A percentile compares a stretch with the other conserved stretches of the same genome.
phyloP scores from a whole-genome alignment of 2,888 invertebrate species.

The Eudasyphora cyanicolor region DNA sequence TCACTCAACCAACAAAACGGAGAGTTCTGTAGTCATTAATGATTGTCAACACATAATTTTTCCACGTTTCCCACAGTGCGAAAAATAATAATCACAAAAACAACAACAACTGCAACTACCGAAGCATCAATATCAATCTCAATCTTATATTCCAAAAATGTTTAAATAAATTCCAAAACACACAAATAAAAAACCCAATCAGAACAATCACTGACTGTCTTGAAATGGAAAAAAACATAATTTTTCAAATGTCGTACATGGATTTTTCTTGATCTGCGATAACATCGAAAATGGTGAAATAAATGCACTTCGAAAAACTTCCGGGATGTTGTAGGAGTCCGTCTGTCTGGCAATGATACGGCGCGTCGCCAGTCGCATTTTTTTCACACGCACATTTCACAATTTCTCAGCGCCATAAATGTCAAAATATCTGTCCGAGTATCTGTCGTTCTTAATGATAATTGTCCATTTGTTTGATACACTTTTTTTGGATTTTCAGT shows the following conservation, averaged over 20 bases:
- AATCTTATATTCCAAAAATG: conserved; percentile 12
- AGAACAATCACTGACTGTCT: not conserved
- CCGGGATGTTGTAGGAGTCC: conserved; percentile 37
- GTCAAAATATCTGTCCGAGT: conserved; percentile 15
- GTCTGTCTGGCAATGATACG: conserved; percentile 27
- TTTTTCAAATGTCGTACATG: not conserved
- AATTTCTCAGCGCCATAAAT: not conserved
- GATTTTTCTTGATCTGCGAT: conserved; percentile 7
- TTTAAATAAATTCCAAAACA: conserved; percentile 7
- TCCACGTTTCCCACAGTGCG: conserved; percentile 1
- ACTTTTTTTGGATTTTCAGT: too few relatives aligned
- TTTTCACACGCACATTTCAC: not conserved
- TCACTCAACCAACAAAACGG: not conserved
- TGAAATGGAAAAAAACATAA: conserved; percentile 20
- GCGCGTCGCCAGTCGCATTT: not conserved
- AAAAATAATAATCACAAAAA: not conserved
- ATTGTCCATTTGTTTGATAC: not conserved
- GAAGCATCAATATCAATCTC: not conserved
- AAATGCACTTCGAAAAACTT: conserved; percentile 28
- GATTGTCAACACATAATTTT: not conserved
- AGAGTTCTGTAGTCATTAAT: not conserved
- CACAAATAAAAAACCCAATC: not conserved
- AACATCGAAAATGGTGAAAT: conserved; percentile 17
- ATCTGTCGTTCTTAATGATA: not conserved
- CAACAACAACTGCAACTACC: not conserved